These are phyloP conservation scores for Dasyurus viverrinus DNA, from an alignment of 2,113 vertebrate species.

Conservation along the genomic window DNA sequence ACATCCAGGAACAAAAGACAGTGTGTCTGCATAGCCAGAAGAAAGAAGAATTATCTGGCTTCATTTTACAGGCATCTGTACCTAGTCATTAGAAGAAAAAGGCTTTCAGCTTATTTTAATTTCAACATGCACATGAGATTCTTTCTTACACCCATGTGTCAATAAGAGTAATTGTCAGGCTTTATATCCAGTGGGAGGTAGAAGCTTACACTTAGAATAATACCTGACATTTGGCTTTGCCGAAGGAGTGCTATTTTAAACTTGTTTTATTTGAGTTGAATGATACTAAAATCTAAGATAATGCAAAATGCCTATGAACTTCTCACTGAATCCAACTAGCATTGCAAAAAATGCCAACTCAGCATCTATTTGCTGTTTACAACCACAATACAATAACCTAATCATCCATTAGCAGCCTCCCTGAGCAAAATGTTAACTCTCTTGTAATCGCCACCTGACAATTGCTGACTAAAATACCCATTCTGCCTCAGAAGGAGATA, in stretches of 20 bases:
- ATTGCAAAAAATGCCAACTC: slow-evolving; percentile 77
- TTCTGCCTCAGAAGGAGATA: slow-evolving; percentile 54
- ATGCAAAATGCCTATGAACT: slow-evolving; percentile 58
- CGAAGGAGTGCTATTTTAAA: slow-evolving; percentile 81
- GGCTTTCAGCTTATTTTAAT: slow-evolving; percentile 52
- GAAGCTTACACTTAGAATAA: slow-evolving; percentile 30
- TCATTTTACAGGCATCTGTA: slow-evolving; percentile 65
- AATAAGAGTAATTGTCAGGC: slow-evolving; percentile 39
- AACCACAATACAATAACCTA: slow-evolving; percentile 56
- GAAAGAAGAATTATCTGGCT: slow-evolving; percentile 63
- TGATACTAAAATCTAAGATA: slow-evolving; percentile 75
- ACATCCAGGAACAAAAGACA: slow-evolving; percentile 84
- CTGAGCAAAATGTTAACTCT: slow-evolving; percentile 68
- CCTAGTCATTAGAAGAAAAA: slow-evolving; percentile 24
- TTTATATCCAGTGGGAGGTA: slow-evolving; percentile 25
- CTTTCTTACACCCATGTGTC: slow-evolving; percentile 27
- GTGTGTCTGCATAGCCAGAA: slow-evolving; percentile 71
- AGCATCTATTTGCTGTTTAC: slow-evolving; percentile 75
- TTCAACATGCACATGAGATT: slow-evolving; percentile 33
- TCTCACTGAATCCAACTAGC: slow-evolving; percentile 47
- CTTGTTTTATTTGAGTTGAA: slow-evolving; percentile 77
- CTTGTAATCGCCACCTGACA: slow-evolving; percentile 71
- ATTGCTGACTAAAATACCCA: slow-evolving; percentile 65
- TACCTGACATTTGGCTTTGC: slow-evolving; percentile 76
- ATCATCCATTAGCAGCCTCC: slow-evolving; percentile 70